Conservation (phyloP, 1,140 invertebrate species). For the Delia radicum region DNA sequence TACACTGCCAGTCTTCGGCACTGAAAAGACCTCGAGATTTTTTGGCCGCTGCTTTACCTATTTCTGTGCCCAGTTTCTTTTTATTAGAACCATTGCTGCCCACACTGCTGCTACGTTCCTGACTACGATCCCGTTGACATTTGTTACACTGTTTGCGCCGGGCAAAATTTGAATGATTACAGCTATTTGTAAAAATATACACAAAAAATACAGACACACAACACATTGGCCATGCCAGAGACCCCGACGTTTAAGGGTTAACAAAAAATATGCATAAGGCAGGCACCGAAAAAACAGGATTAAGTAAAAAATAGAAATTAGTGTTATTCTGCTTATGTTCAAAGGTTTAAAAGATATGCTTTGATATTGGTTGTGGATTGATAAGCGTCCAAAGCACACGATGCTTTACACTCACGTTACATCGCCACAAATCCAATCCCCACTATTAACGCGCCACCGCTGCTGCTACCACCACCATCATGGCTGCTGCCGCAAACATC, state of each 20-base stretch:
- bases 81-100: slow-evolving; percentile 61
- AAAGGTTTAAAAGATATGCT: slow-evolving; percentile 24
- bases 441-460: slow-evolving; percentile 49
- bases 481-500: slow-evolving; percentile 31
- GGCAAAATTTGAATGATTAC: slow-evolving; percentile 94
- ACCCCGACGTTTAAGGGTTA: neutral
- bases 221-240: slow-evolving; percentile 28
- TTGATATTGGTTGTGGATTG: slow-evolving; percentile 26
- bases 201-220: slow-evolving; percentile 39
- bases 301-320: slow-evolving; percentile 14
- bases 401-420: slow-evolving; percentile 47
- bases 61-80: slow-evolving; percentile 93
- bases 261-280: neutral
- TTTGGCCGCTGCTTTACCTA: slow-evolving; percentile 96
- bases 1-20: slow-evolving; percentile 99
- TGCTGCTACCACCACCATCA: slow-evolving; percentile 19
- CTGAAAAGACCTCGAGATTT: slow-evolving; percentile 96
- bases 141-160: slow-evolving; percentile 86
- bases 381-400: slow-evolving; percentile 29
- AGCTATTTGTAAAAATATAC: slow-evolving; percentile 61
- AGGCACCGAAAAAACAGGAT: slow-evolving; percentile 4
- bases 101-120: slow-evolving; percentile 62
- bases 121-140: slow-evolving; percentile 72
- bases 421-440: slow-evolving; percentile 63
- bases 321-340: neutral